Evolutionary conservation across 1,140 invertebrate species (phyloP), one percentile per base, ranked within the genome.

Genomic region (Cyclina sinensis): DNA sequence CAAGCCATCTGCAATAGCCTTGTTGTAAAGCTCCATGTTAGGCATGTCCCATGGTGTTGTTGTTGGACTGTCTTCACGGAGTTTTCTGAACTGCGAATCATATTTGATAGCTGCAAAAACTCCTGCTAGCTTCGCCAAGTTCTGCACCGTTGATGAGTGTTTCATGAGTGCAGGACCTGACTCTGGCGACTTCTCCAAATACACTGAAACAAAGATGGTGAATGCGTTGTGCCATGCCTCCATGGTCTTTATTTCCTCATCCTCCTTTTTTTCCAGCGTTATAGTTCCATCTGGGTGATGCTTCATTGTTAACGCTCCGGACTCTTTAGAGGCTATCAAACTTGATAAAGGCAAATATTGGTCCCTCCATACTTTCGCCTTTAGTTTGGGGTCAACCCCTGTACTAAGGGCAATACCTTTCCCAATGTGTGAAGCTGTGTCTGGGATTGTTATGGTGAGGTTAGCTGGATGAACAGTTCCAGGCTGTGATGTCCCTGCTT

Each of bases 391-490:
- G 46, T 51, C 74, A 73, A 78, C 74, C 9, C 74, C 74, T 27
- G 74, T 48, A 78, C 37, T 46, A 16, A 78, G 24, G 14, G 74
- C 18, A 48, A 78, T 78, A 78, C 74, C 74, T 78, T 76, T 48
- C 18, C 46, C 46, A 7, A 48, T 18, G 7, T 48, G 46, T 48
- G 7, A 18, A 48, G 46, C 18, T 48, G 46, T 48, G 46, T 48
- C 46, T 57, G 51, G 5, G n/a, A 5, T 57, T 14, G 51, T 4
- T 57, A 48, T 48, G 9, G 7, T 7, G 46, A 48, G 51, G 5
- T 14, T 21, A 57, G 5, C 9, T 57, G 51, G 5, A 57, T 9
- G 5, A 11, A 5, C 21, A 4, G 51, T 14, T 18, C 18, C 7
- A 57, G 7, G n/a, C n/a, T 57, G 51, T 57, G 51, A 57, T 57